A percentile compares a stretch with the other conserved stretches of the same genome.
Evolutionary conservation across 2,797 vertebrate species (phyloP).

Genomic region (Onychomys leucogaster): DNA sequence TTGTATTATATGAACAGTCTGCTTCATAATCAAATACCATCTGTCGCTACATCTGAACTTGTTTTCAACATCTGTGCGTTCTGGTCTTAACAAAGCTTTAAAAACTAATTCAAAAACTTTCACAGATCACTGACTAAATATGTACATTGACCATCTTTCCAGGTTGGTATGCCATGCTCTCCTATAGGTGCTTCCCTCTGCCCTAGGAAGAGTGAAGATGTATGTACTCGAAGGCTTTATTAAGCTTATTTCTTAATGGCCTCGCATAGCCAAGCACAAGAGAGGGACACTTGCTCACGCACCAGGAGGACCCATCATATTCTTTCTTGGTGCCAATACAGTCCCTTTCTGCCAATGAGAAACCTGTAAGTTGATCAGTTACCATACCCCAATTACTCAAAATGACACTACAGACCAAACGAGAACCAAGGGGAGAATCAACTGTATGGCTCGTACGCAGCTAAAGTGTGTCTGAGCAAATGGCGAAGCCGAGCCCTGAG

Average conservation of each 20-base stretch:
- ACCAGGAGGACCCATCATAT: slow-evolving; percentile 91
- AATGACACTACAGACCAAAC: slow-evolving; percentile 95
- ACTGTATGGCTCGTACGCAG: slow-evolving; percentile 91
- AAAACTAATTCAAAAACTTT: slow-evolving; percentile 98
- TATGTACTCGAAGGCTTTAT: slow-evolving; percentile 88
- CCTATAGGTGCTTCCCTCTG: slow-evolving; percentile 91
- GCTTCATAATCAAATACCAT: slow-evolving; percentile 99
- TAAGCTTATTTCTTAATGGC: slow-evolving; percentile 92
- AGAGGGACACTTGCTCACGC: slow-evolving; percentile 90
- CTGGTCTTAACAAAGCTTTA: slow-evolving; percentile 99
- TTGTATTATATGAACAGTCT: slow-evolving; percentile 99
- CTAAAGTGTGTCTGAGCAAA: slow-evolving; percentile 94
- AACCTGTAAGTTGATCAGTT: slow-evolving; percentile 93
- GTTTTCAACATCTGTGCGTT: slow-evolving; percentile 97
- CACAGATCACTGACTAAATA: slow-evolving; percentile 95
- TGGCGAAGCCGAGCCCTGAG: slow-evolving; percentile 91
- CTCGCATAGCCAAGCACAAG: slow-evolving; percentile 93
- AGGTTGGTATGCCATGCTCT: slow-evolving; percentile 90
- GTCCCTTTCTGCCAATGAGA: slow-evolving; percentile 93
- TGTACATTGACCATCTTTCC: slow-evolving; percentile 92
- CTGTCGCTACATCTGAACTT: slow-evolving; percentile 99
- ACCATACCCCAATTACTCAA: slow-evolving; percentile 94
- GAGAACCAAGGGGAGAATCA: slow-evolving; percentile 98
- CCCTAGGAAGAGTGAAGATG: slow-evolving; percentile 87
- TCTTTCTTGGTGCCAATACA: slow-evolving; percentile 91